Percentiles rank a stretch among this genome's conserved stretches.
These are phyloP conservation scores for Numenius phaeopus DNA, from an alignment of 2,797 vertebrate species.

Conservation along the genomic window DNA sequence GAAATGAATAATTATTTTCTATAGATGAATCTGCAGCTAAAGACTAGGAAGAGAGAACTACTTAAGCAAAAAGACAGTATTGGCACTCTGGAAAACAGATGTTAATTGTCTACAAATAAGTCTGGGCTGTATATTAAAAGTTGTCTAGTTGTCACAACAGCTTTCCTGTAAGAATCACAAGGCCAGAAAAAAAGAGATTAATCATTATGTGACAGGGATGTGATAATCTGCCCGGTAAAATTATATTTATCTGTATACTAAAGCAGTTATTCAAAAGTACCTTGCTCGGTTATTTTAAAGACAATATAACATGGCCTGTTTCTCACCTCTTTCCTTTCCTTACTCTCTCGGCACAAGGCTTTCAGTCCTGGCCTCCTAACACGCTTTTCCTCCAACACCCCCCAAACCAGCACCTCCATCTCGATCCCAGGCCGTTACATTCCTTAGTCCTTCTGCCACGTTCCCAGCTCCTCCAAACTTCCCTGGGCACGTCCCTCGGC, in stretches of 20 bases:
- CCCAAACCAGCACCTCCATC: background rate
- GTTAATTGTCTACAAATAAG: background rate
- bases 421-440: fast-evolving
- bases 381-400: background rate
- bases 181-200: background rate
- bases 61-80: background rate
- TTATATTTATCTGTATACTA: background rate
- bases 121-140: background rate
- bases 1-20: background rate
- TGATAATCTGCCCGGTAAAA: background rate
- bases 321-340: background rate
- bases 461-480: background rate
- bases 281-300: background rate
- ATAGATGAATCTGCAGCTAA: background rate
- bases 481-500: background rate
- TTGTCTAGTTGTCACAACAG: background rate
- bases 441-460: background rate
- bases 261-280: background rate
- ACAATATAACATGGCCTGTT: fast-evolving
- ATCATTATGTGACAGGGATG: background rate
- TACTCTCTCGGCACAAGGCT: background rate
- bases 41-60: background rate
- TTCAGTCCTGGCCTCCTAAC: background rate
- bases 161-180: background rate
- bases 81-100: background rate